A percentile compares a stretch with the other conserved stretches of the same genome.
These are phyloP conservation scores for Microplitis mediator DNA, from an alignment of 1,140 invertebrate species.

Conservation along the genomic window DNA sequence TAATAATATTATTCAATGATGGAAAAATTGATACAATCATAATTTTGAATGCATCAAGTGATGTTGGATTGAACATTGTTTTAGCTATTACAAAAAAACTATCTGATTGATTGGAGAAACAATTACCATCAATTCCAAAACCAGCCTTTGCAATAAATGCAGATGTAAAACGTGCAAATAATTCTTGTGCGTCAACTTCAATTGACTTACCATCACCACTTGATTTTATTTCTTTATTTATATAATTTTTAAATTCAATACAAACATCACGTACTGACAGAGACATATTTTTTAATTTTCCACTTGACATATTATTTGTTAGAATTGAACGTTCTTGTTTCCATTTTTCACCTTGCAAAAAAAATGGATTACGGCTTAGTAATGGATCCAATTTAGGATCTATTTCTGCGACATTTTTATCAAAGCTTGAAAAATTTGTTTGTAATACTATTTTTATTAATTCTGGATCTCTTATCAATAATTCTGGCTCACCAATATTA, in stretches of 20 bases:
- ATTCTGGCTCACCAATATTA: constrained; percentile 28
- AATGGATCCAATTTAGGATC: constrained; percentile 30
- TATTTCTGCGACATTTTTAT: constrained; percentile 28
- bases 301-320: constrained; percentile 31
- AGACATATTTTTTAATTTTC: constrained; percentile 33
- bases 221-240: constrained; percentile 21
- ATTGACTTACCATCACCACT: not conserved
- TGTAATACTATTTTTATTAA: constrained; percentile 45
- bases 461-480: constrained; percentile 48
- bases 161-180: constrained; percentile 56
- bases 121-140: constrained; percentile 53
- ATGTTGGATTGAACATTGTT: constrained; percentile 31
- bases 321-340: constrained; percentile 23
- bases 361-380: constrained; percentile 47
- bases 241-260: constrained; percentile 28
- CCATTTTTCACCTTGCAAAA: constrained; percentile 39
- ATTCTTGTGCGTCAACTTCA: constrained; percentile 46
- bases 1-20: not conserved
- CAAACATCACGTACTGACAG: constrained; percentile 11
- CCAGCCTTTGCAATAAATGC: constrained; percentile 62
- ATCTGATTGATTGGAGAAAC: constrained; percentile 27
- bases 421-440: constrained; percentile 45
- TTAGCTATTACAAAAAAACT: constrained; percentile 34
- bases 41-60: not conserved
- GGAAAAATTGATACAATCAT: constrained; percentile 21